phyloP scores from a whole-genome alignment of 2,113 vertebrate genomes.

The Platycercus adscitus region DNA sequence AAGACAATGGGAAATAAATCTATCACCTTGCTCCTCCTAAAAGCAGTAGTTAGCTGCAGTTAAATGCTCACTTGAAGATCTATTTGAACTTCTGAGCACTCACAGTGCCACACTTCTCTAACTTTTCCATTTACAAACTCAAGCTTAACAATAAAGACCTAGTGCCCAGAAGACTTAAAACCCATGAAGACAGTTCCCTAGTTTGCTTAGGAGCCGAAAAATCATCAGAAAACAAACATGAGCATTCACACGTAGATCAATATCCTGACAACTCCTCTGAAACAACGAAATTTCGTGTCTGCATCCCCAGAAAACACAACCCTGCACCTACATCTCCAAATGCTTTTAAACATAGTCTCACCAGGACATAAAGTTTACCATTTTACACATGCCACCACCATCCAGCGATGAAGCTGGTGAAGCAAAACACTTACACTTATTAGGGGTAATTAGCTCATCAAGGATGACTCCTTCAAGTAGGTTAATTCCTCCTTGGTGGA shows the following conservation, averaged over 20 bases:
- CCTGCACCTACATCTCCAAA: not conserved
- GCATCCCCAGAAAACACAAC: not conserved
- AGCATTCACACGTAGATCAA: rapidly evolving
- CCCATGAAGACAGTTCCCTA: rapidly evolving
- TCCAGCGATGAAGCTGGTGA: not conserved
- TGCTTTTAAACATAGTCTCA: not conserved
- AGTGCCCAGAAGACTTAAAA: not conserved
- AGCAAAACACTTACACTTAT: not conserved
- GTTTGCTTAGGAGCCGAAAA: not conserved
- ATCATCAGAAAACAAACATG: not conserved
- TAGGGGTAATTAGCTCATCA: constrained; percentile 3
- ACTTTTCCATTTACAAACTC: not conserved
- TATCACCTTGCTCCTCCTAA: not conserved
- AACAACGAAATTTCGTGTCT: not conserved
- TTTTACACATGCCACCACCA: not conserved
- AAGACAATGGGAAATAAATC: not conserved
- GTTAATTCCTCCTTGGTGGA: constrained; percentile 4
- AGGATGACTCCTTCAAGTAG: constrained; percentile 4
- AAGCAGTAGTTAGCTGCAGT: not conserved
- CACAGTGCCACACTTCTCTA: not conserved
- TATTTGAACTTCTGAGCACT: not conserved
- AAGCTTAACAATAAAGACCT: not conserved
- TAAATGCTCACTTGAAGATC: not conserved
- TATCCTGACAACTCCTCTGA: not conserved
- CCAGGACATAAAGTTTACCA: not conserved